These are phyloP conservation scores for Agrochola macilenta DNA, from an alignment of 2,888 invertebrate species.

Conservation along the genomic window DNA sequence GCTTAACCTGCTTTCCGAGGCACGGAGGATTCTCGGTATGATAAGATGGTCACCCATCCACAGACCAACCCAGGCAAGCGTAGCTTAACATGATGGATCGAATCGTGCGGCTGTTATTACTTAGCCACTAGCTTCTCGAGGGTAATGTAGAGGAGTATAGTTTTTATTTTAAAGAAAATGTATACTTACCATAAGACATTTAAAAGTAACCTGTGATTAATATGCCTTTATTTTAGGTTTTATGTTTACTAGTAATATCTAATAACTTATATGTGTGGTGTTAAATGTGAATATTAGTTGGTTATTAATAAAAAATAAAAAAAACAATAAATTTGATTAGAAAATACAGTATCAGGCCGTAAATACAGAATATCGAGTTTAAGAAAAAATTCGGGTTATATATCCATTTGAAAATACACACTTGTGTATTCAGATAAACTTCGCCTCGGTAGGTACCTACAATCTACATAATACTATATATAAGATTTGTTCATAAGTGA, in stretches of 20 bases:
- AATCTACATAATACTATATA: neutral
- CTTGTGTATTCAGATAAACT: neutral
- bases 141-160: neutral
- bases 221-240: neutral
- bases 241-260: neutral
- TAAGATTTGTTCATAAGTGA: conserved; percentile 11
- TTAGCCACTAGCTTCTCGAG: too few species aligned
- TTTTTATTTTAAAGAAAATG: neutral
- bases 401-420: neutral
- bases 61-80: too few species aligned
- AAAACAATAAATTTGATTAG: neutral
- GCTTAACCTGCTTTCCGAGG: too few species aligned
- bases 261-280: neutral
- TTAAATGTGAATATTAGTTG: neutral
- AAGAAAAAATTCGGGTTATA: neutral
- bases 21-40: too few species aligned
- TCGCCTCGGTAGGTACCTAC: neutral
- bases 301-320: neutral
- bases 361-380: neutral
- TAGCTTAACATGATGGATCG: too few species aligned
- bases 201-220: neutral
- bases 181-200: neutral
- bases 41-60: too few species aligned
- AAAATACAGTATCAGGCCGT: neutral
- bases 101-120: too few species aligned